Evolutionary conservation across 2,888 invertebrate genomes (phyloP).

Genomic region (Emmelina monodactyla): DNA sequence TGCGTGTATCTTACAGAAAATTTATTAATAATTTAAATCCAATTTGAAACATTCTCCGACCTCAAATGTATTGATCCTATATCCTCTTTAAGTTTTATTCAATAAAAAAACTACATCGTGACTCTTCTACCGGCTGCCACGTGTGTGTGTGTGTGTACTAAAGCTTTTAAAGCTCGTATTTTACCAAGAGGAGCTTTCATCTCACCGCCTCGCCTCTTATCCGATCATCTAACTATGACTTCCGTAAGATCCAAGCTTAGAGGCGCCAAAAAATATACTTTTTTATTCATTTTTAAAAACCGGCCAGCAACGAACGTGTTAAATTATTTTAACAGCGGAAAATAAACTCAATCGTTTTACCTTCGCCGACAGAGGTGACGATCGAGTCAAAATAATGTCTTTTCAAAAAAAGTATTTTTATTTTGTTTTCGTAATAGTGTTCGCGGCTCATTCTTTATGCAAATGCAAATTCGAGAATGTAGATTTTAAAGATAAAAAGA

Average conservation of each 20-base stretch:
- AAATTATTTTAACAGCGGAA: conserved; percentile 3
- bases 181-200: conserved; percentile 5
- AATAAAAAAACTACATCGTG: background rate
- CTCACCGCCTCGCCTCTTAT: conserved; percentile 6
- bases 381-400: background rate
- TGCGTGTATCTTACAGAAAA: no score
- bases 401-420: no score
- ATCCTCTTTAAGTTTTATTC: background rate
- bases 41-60: no score
- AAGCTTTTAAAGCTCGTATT: background rate
- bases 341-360: conserved; percentile 4
- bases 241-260: conserved; percentile 3
- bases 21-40: no score
- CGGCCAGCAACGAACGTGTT: background rate
- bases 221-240: conserved; percentile 9
- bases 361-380: background rate
- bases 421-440: background rate
- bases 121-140: background rate
- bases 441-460: background rate
- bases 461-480: background rate
- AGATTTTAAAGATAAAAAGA: background rate
- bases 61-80: background rate
- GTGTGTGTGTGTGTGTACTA: no score
- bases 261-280: background rate
- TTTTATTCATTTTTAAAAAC: background rate